Evolutionary conservation across 2,797 vertebrate genomes (phyloP).

Genomic region (Glossophaga mutica): DNA sequence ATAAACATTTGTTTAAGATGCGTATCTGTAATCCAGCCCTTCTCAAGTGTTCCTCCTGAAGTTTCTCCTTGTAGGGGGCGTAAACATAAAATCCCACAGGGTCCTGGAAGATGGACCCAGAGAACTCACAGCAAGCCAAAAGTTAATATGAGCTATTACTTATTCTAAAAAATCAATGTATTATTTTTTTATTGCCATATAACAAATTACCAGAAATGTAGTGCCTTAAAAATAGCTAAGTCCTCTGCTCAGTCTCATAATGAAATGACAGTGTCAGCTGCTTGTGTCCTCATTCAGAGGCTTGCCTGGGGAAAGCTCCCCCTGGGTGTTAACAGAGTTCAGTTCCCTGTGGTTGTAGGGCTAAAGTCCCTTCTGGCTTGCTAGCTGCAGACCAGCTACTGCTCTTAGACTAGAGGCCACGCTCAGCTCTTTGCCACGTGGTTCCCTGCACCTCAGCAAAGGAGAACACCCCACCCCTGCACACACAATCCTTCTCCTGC

Average conservation of each 20-base stretch:
- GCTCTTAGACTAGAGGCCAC: background rate
- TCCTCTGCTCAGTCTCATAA: background rate
- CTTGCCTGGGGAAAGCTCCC: background rate
- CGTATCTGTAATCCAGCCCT: background rate
- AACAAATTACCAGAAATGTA: background rate
- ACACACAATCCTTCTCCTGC: background rate
- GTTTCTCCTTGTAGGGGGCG: background rate
- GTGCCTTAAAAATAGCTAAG: background rate
- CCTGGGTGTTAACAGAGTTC: background rate
- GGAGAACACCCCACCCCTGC: background rate
- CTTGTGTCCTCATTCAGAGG: background rate
- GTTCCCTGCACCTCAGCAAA: background rate
- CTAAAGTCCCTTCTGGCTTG: background rate
- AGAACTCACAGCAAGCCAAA: background rate
- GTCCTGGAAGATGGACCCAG: background rate
- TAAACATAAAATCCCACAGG: background rate
- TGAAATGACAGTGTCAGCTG: background rate
- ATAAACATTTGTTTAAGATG: background rate
- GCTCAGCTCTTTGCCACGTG: background rate
- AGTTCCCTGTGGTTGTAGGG: background rate
- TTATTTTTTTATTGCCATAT: background rate
- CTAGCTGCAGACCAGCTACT: background rate
- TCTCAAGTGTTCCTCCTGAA: background rate
- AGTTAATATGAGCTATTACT: background rate
- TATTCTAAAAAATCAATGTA: background rate